Percentiles rank a stretch among this genome's conserved stretches.
phyloP scores from a whole-genome alignment of 1,140 invertebrate species.

The Ctenoplectra terminalis region DNA sequence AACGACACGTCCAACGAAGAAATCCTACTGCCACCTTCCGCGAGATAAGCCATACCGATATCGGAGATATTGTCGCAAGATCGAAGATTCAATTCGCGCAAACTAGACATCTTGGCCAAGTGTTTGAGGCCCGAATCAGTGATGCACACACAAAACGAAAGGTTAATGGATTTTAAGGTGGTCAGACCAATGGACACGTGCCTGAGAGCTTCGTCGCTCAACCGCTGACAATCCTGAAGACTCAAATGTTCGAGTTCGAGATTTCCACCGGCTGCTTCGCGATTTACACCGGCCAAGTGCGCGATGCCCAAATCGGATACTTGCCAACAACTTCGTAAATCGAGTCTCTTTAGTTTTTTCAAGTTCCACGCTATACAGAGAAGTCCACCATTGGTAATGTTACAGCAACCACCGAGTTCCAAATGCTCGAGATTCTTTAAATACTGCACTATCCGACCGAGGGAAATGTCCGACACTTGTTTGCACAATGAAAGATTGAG shows the following conservation, averaged over 20 bases:
- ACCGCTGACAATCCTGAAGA: conserved; percentile 96
- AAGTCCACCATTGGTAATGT: conserved; percentile 94
- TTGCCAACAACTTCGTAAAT: conserved; percentile 95
- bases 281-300: conserved; percentile 90
- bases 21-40: conserved; percentile 92
- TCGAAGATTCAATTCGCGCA: conserved; percentile 94
- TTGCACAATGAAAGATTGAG: conserved; percentile 97
- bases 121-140: conserved; percentile 96
- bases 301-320: conserved; percentile 95
- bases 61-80: conserved; percentile 97
- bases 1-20: conserved; percentile 95
- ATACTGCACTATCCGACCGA: conserved; percentile 92
- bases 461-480: conserved; percentile 94
- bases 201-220: conserved; percentile 94
- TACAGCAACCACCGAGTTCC: conserved; percentile 95
- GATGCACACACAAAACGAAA: conserved; percentile 96
- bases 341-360: conserved; percentile 91
- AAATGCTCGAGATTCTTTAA: conserved; percentile 94
- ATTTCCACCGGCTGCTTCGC: conserved; percentile 87
- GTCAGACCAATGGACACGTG: conserved; percentile 91
- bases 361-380: conserved; percentile 93
- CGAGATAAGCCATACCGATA: conserved; percentile 94
- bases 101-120: conserved; percentile 91
- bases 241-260: conserved; percentile 91
- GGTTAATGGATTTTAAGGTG: conserved; percentile 92